Evolutionary conservation across 2,113 vertebrate genomes (phyloP), one percentile per base, ranked within the genome.

Genomic region (Rissa tridactyla): DNA sequence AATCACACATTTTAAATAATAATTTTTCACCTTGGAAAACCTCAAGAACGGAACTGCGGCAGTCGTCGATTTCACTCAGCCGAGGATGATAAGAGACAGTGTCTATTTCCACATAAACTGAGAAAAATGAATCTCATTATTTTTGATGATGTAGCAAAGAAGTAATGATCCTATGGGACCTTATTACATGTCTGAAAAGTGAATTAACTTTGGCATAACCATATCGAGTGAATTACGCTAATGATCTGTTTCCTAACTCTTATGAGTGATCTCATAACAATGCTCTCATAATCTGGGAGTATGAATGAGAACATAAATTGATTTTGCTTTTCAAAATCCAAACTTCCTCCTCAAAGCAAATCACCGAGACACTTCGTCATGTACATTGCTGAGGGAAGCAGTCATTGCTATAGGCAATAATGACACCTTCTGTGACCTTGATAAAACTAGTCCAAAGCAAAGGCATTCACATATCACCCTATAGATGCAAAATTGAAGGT

Each of bases 111-210:
- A 79, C 72, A 90, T 72, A 95, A 96, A 94, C 87, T 62, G 61
- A 79, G 92, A 97, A 96, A 94, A 97, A 97, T 70, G 72, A 72
- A 96, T 93, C 75, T 96, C 65, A 92, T 96, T 97, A 95, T 83
- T 97, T 97, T 96, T 96, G 88, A 90, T 95, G 96, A 95, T 90
- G 68, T 38, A 94, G 88, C 90, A 95, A 93, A 96, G 93, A 93
- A 95, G 70, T 70, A 97, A 95, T 88, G 92, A 93, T 36, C 90
- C 72, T 84, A 44, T 82, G 92, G 93, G 93, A 97, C 92, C 86
- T 90, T 92, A 97, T 95, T 96, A 97, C 89, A 61, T 72, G 71
- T 64, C 34, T 93, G 94, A 94, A 97, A 96, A 97, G 72, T 96
- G 92, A 97, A 97, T 97, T 97, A 97, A 75, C 88, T 94, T 88